Percentiles rank a stretch among this genome's conserved stretches.
phyloP scores from a whole-genome alignment of 2,113 vertebrate species.

The Ciconia stormi region DNA sequence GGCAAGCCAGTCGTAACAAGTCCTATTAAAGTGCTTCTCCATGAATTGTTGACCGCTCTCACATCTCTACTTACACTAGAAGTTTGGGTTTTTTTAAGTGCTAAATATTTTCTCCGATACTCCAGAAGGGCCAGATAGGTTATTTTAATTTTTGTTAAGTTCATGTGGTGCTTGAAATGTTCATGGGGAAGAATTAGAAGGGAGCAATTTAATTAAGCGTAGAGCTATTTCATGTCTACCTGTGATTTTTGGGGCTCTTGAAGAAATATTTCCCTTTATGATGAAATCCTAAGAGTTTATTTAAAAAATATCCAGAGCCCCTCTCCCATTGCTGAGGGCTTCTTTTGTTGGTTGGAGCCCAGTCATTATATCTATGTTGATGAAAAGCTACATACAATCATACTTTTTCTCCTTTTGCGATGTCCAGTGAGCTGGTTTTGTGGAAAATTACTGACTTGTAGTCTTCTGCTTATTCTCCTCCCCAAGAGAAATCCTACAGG shows the following conservation, averaged over 20 bases:
- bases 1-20: neutral
- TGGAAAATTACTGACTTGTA: neutral
- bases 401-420: neutral
- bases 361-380: neutral
- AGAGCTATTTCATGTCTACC: neutral
- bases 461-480: constrained; percentile 15
- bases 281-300: neutral
- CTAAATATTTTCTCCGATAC: neutral
- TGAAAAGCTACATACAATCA: neutral
- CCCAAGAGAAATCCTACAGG: constrained; percentile 96
- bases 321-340: neutral
- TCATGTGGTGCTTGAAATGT: neutral
- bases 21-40: constrained; percentile 33
- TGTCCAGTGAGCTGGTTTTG: neutral
- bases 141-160: neutral
- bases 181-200: neutral
- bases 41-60: neutral
- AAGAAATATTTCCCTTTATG: neutral
- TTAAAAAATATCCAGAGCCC: neutral
- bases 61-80: neutral
- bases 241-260: neutral
- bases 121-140: neutral
- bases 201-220: neutral
- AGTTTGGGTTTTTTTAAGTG: neutral
- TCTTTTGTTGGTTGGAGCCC: neutral